Percentiles rank a stretch among this genome's conserved stretches.
phyloP scores from a whole-genome alignment of 2,113 vertebrate species.

The Dunckerocampus dactyliophorus region DNA sequence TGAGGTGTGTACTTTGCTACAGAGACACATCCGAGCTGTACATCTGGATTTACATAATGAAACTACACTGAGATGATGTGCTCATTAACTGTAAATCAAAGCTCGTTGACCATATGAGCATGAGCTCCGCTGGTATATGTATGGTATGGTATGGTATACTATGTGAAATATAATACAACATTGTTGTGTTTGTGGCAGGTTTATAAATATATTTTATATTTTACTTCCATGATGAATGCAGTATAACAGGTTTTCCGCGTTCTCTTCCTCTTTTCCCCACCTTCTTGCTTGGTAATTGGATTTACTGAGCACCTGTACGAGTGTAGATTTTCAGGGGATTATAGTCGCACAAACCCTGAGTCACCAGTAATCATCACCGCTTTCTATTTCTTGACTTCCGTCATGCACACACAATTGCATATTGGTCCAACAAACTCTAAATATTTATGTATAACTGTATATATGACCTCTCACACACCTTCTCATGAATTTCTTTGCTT shows the following conservation, averaged over 20 bases:
- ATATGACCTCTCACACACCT: constrained; percentile 1
- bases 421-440: not conserved
- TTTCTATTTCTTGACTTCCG: constrained; percentile 11
- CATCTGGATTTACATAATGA: constrained; percentile 32
- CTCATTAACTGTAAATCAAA: constrained; percentile 29
- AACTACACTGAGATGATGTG: constrained; percentile 25
- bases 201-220: not conserved
- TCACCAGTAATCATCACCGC: constrained; percentile 64
- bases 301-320: constrained; percentile 65
- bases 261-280: constrained; percentile 1
- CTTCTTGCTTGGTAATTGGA: constrained; percentile 57
- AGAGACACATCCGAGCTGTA: constrained; percentile 31
- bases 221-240: not conserved
- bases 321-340: constrained; percentile 65
- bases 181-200: not conserved
- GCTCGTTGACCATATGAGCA: constrained; percentile 10
- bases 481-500: no score
- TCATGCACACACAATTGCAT: not conserved
- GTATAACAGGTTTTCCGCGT: not conserved
- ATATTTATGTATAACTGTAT: no score
- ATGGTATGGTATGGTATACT: not conserved
- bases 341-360: constrained; percentile 57
- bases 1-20: constrained; percentile 28
- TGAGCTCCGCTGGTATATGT: not conserved
- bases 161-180: not conserved